A percentile compares a stretch with the other conserved stretches of the same genome.
Conservation (phyloP, 2,797 vertebrate species). For the Silurus lanzhouensis region DNA sequence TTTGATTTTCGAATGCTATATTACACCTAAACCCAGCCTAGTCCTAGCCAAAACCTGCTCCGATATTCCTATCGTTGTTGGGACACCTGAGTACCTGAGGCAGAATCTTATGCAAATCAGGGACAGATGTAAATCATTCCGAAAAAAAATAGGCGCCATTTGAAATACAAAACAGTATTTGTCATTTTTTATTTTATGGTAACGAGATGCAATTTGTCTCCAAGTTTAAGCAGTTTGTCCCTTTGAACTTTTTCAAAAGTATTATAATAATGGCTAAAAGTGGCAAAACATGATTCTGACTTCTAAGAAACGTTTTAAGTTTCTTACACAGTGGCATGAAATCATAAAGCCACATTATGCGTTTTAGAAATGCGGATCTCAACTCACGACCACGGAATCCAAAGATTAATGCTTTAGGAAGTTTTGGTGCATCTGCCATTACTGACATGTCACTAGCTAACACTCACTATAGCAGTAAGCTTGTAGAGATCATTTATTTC, state of each 20-base stretch:
- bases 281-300: too few species aligned
- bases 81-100: not conserved
- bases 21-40: too few species aligned
- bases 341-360: not conserved
- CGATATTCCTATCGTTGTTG: not conserved
- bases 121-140: slow-evolving; percentile 6
- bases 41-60: too few species aligned
- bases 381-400: not conserved
- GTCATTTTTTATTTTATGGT: not conserved
- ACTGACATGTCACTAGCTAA: too few species aligned
- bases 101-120: slow-evolving; percentile 2
- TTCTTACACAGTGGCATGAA: not conserved
- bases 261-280: not conserved
- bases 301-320: too few species aligned
- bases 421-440: too few species aligned
- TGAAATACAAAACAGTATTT: not conserved
- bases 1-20: not conserved
- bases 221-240: too few species aligned
- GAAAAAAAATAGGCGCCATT: not conserved
- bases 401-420: not conserved
- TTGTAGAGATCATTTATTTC: too few species aligned
- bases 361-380: not conserved
- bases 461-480: too few species aligned
- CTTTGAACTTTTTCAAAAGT: too few species aligned
- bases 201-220: not conserved